Percentiles rank a stretch among this genome's conserved stretches.
Conservation (phyloP, 2,113 vertebrate species). For the Hoplias malabaricus region DNA sequence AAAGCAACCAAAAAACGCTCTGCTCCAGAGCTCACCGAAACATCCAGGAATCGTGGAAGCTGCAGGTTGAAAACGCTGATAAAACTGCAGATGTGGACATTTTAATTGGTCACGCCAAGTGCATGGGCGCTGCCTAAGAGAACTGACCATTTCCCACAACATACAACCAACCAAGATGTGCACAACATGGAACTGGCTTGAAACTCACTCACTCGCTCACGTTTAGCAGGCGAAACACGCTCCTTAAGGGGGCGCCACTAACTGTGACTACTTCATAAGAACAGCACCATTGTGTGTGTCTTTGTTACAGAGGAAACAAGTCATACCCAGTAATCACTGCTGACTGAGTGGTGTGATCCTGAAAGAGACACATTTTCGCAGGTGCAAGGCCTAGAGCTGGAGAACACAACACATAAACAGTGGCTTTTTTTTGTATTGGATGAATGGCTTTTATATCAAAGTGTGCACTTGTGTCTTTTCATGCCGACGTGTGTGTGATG, state of each 20-base stretch:
- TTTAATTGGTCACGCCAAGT: not conserved
- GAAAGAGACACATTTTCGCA: no score
- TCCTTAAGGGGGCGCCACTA: no score
- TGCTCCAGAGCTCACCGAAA: no score
- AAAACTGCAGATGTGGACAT: not conserved
- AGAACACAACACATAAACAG: slow-evolving; percentile 5
- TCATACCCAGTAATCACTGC: not conserved
- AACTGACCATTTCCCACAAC: not conserved
- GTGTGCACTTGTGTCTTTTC: slow-evolving; percentile 73
- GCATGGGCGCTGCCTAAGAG: not conserved
- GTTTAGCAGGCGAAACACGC: no score
- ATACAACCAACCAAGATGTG: no score
- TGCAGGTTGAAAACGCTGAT: not conserved
- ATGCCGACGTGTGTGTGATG: slow-evolving; percentile 65
- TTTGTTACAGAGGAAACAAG: not conserved
- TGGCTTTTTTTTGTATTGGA: slow-evolving; percentile 29
- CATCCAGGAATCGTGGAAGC: no score
- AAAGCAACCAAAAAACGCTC: not conserved
- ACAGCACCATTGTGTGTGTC: not conserved
- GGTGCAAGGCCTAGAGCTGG: not conserved
- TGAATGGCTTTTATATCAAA: slow-evolving; percentile 49
- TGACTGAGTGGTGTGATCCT: not conserved
- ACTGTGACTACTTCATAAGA: no score
- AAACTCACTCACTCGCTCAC: no score
- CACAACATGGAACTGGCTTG: no score